Percentiles rank a stretch among this genome's conserved stretches.
Conservation (phyloP, 2,113 vertebrate species). For the Cariama cristata region DNA sequence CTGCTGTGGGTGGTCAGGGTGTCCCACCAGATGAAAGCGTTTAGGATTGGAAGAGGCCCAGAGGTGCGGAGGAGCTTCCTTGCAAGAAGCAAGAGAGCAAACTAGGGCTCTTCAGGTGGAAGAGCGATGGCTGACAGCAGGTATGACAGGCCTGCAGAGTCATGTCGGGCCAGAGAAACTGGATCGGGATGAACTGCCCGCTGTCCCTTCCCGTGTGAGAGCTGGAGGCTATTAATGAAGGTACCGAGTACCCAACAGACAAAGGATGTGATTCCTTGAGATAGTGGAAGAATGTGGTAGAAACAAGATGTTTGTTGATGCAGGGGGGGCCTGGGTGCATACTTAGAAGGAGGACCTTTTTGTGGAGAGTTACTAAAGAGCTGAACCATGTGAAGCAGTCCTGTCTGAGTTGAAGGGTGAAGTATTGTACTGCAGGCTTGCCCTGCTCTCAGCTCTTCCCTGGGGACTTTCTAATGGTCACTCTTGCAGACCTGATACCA, state of each 20-base stretch:
- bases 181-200: not conserved
- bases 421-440: not conserved
- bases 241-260: not conserved
- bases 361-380: not conserved
- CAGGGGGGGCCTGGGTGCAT: not conserved
- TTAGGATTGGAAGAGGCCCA: not conserved
- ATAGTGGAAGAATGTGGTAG: not conserved
- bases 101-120: not conserved
- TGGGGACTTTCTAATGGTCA: not conserved
- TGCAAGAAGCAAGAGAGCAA: not conserved
- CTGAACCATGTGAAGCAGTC: too few relatives aligned
- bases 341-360: not conserved
- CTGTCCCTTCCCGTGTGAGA: not conserved
- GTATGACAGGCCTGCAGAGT: not conserved
- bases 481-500: not conserved
- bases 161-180: not conserved
- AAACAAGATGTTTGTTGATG: not conserved
- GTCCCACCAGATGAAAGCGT: not conserved
- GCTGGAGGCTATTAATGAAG: not conserved
- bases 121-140: not conserved
- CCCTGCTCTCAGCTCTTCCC: not conserved
- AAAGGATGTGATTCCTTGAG: not conserved
- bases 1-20: not conserved
- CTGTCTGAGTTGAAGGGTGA: not conserved
- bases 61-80: not conserved